Percentiles rank a stretch among this genome's conserved stretches.
Conservation (phyloP, 1,140 invertebrate genomes). For the Arctopsyche grandis region DNA sequence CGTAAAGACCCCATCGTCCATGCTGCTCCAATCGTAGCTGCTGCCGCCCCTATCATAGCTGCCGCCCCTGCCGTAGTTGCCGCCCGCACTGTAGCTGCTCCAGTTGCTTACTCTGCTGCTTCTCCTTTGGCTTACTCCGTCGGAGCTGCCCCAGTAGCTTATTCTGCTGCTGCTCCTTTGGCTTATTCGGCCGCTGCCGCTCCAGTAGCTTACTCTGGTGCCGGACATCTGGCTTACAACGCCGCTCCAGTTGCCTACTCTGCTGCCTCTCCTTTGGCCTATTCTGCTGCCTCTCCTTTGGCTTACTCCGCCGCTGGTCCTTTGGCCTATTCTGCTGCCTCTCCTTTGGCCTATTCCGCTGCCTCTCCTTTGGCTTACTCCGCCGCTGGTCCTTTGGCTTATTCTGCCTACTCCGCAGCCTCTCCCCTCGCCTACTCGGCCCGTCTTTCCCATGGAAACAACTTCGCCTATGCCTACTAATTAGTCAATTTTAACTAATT, state of each 20-base stretch:
- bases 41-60: constrained; percentile 43
- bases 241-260: constrained; percentile 22
- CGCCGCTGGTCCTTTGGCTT: not conserved
- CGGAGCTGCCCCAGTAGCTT: constrained; percentile 55
- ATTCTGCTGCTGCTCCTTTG: constrained; percentile 53
- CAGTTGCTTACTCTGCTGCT: constrained; percentile 48
- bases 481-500: not conserved
- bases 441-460: constrained; percentile 41
- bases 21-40: constrained; percentile 59
- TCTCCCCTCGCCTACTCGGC: constrained; percentile 51
- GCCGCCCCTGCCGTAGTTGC: constrained; percentile 54
- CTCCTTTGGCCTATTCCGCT: constrained; percentile 13
- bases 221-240: not conserved
- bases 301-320: constrained; percentile 55
- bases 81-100: constrained; percentile 52
- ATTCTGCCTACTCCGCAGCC: constrained; percentile 47
- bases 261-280: constrained; percentile 52
- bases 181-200: constrained; percentile 26
- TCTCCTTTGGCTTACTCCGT: constrained; percentile 50
- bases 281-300: constrained; percentile 51
- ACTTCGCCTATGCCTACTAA: constrained; percentile 40
- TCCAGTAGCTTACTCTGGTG: constrained; percentile 3
- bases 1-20: constrained; percentile 64
- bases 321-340: constrained; percentile 4
- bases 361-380: constrained; percentile 3